Base-by-base conservation (phyloP, 2,113 vertebrate genomes). In the Struthio camelus region DNA sequence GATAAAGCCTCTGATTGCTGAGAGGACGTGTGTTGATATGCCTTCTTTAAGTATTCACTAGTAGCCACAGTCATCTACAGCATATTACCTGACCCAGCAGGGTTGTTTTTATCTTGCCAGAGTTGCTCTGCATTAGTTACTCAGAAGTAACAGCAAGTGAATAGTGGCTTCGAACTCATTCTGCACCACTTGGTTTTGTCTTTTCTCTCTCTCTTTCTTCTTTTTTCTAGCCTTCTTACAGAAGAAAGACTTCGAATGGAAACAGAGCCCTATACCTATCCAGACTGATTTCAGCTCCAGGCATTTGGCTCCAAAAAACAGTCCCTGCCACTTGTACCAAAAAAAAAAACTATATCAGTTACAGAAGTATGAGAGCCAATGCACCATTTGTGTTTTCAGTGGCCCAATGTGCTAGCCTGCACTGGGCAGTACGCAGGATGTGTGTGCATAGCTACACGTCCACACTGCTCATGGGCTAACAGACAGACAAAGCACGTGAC, bases 401-500 rank as follows among this genome's bases (percentile, higher is more conserved):
- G 56, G 46, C 20, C 76, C 42, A 25, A 8, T 61, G 42, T 5
- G 4, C 53, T 27, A 75, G 46, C 30, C 51, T 77, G 67, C 8
- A 32, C 61, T 1, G 11, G 80, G 46, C 80, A 62, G 50, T 3
- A 34, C 19, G 46, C 18, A 19, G 18, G 46, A 69, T 67, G 72
- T 65, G 64, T 2, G 2, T 14, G 40, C 38, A 4, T 91, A 80
- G 73, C 51, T 67, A 62, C 27, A 34, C 2, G 1, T 92, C 28
- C 59, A 92, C 44, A 80, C 24, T 64, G 34, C 83, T 66, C 61
- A 50, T 19, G 59, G 62, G 56, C 84, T 42, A 65, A 70, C 48
- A 85, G 87, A 80, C 67, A 73, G 38, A 44, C 53, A 85, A 85
- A 94, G 24, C 30, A n/a, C 75, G 89, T 38, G 27, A 87, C 53